A percentile compares a stretch with the other conserved stretches of the same genome.
phyloP scores from a whole-genome alignment of 2,888 invertebrate genomes.

The Macrophya alboannulata region DNA sequence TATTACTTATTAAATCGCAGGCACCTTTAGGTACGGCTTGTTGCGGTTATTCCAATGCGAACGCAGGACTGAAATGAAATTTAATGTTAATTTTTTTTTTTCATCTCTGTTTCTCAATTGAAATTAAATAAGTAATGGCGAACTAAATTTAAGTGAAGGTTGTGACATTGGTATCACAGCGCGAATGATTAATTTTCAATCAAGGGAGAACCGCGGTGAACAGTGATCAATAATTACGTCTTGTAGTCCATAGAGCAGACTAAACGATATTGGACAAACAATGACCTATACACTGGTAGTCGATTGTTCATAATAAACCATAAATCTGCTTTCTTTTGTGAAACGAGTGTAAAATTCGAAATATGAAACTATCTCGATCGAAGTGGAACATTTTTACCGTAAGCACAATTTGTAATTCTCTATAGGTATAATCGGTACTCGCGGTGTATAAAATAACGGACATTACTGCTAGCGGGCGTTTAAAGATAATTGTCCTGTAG shows the following conservation, averaged over 20 bases:
- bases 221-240: not conserved
- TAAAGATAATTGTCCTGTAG: not conserved
- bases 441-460: slow-evolving; percentile 38
- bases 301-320: not conserved
- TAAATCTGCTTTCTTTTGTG: slow-evolving; percentile 8
- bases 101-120: not conserved
- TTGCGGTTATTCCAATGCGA: not conserved
- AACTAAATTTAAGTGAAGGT: not conserved
- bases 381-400: slow-evolving; percentile 21
- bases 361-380: slow-evolving; percentile 8
- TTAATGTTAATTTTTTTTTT: not conserved
- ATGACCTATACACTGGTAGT: not conserved
- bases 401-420: slow-evolving; percentile 28
- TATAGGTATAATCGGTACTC: not conserved
- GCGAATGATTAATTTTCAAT: slow-evolving; percentile 10
- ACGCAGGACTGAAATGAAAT: slow-evolving; percentile 28
- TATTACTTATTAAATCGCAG: not conserved
- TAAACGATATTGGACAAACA: not conserved
- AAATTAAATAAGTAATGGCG: not conserved
- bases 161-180: slow-evolving; percentile 1
- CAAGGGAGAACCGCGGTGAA: not conserved
- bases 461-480: slow-evolving; percentile 4
- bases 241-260: not conserved
- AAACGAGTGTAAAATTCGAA: slow-evolving; percentile 6
- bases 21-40: not conserved